Percentiles rank a stretch among this genome's conserved stretches.
Evolutionary conservation across 2,797 vertebrate genomes (phyloP).

Genomic region (Kryptopterus vitreolus): DNA sequence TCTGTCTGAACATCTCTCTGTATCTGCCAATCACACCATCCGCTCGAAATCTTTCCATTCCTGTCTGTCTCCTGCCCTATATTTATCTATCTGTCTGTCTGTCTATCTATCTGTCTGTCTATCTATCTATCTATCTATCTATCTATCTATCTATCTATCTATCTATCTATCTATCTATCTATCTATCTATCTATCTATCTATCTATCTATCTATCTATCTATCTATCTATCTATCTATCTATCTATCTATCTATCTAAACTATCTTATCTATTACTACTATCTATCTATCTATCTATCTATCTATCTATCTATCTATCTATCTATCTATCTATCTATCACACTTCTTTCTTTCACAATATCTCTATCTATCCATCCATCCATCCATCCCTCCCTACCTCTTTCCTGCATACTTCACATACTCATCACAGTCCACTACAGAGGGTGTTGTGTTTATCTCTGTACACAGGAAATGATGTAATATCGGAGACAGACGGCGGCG

Average conservation of each 20-base stretch:
- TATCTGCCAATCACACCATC: not conserved
- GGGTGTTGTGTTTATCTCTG: not conserved
- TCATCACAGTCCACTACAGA: not conserved
- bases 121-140: too few species aligned
- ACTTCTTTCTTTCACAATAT: too few species aligned
- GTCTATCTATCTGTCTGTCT: too few species aligned
- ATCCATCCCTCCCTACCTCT: not conserved
- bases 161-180: not conserved
- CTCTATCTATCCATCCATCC: not conserved
- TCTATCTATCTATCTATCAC: not conserved
- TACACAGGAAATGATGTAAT: slow-evolving; percentile 16
- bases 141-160: not conserved
- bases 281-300: not conserved
- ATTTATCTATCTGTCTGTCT: not conserved
- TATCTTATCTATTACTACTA: too few species aligned
- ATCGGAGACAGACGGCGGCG: slow-evolving; percentile 12
- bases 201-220: not conserved
- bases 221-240: not conserved
- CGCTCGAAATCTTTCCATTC: too few species aligned
- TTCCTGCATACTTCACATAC: not conserved
- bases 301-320: not conserved
- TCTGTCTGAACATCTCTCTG: not conserved
- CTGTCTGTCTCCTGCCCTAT: not conserved
- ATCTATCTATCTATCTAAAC: not conserved
- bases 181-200: not conserved